Base-by-base conservation (phyloP, 2,113 vertebrate genomes). In the Dipodomys spectabilis region DNA sequence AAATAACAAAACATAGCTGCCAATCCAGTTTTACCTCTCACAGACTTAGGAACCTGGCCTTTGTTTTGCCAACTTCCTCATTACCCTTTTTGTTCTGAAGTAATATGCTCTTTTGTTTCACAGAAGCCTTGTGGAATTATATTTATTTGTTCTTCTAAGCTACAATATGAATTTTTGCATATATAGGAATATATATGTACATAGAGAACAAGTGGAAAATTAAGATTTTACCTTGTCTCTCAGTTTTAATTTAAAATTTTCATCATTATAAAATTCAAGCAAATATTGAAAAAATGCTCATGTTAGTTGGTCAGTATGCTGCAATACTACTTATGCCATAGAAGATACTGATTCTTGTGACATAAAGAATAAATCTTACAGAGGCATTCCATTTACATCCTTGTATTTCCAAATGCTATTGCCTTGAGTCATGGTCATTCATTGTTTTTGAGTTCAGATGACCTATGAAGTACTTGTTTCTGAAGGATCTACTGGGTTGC, bases 1-100 rank as follows among this genome's bases (percentile, higher is more conserved):
- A 96, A 97, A 96, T 96, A 97, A 85, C 44, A 90, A 94, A 96
- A 88, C 2, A 0, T 45, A 96, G 79, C 75, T 94, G 82, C 39
- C 82, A 80, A n/a, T 86, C 90, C 35, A 71, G 2, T 45, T 91
- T 92, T 73, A 44, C 91, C 93, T 91, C 16, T 67, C 74, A 82
- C 28, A 73, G 81, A 10, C 0, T n/a, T 49, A 83, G 19, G 30
- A 57, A 57, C 82, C n/a, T 44, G 16, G 30, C 22, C 74, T 95
- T 86, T 91, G 28, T 39, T 75, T 64, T 78, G 12, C 30, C 45
- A 77, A 39, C 44, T 45, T 83, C 9, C 19, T 44, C 3, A 25
- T 67, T 95, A n/a, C 8, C 28, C 64, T 75, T 93, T 84, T 77
- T 57, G 44, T 72, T 83, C 53, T 82, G 35, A 69, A 78, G 86